Evolutionary conservation across 2,797 vertebrate genomes (phyloP).

Genomic region (Notoglanidium macrostoma): DNA sequence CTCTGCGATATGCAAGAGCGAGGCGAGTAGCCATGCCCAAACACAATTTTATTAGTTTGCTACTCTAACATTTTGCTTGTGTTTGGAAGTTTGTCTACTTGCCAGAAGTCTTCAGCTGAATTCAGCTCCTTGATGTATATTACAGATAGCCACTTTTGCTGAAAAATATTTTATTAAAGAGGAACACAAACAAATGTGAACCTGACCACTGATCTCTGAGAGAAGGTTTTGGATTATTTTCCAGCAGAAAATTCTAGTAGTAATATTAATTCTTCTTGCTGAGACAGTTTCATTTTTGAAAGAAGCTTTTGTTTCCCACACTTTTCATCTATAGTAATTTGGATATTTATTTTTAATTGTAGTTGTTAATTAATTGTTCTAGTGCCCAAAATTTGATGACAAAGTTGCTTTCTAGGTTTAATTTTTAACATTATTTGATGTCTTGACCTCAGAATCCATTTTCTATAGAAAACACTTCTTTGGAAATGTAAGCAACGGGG

Average conservation of each 20-base stretch:
- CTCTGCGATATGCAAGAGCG: conserved; percentile 45
- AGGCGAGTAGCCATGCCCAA: conserved; percentile 32
- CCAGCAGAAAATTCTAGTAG: background rate
- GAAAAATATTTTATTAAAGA: background rate
- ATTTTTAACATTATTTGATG: background rate
- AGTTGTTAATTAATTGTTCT: background rate
- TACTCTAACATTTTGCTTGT: conserved; percentile 13
- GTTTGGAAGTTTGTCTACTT: background rate
- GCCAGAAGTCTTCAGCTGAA: background rate
- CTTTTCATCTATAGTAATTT: background rate
- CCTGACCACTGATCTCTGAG: background rate
- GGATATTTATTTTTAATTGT: background rate
- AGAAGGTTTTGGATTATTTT: background rate
- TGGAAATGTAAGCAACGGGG: background rate
- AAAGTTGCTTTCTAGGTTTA: background rate
- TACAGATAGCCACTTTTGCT: background rate
- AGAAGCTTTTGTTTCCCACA: background rate
- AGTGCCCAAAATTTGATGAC: background rate
- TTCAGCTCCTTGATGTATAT: background rate
- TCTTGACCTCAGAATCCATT: background rate
- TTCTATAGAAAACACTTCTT: background rate
- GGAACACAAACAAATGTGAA: background rate
- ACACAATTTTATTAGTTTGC: conserved; percentile 31
- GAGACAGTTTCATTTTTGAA: background rate
- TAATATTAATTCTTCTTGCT: background rate